Evolutionary conservation across 2,888 invertebrate genomes (phyloP), one percentile per base, ranked within the genome.

Genomic region (Aporophyla nigra): DNA sequence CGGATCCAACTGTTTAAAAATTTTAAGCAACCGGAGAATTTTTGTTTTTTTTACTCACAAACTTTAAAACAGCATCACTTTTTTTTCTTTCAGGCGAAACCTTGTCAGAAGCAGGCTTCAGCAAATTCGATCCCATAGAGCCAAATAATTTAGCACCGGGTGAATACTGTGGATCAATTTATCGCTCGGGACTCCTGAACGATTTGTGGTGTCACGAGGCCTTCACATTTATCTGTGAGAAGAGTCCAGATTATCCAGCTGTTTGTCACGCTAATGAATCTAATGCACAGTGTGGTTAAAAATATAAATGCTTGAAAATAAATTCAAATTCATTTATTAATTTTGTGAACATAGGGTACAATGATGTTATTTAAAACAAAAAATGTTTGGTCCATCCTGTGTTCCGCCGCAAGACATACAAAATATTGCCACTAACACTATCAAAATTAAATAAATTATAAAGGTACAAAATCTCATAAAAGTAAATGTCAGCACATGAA

Each of bases 81-180:
- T 49, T 54, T 54, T 51, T 10, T 5, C 0, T 82, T 84, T 4
- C 81, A 94, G 94, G 93, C 19, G 78, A 91, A 67, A 88, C 90
- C 0, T 74, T 94, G 0, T 16, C 71, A 2, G 83, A 88, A 24
- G 92, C 93, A 1, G 94, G 94, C 0, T 94, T 89, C 75, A 74
- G 72, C 58, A 88, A 86, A 40, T 94, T 93, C 85, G 65, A 76
- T 0, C 63, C 43, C 0, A 88, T 87, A 0, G 90, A 93, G 67
- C 93, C 93, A 0, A 90, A 92, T 69, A 91, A 93, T 51, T 49
- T 86, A 0, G 84, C 88, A 0, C 72, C 76, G 0, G 90, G 90
- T 0, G 90, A 93, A 77, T 91, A 24, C 74, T 94, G 93, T 61
- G 92, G 92, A 0, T 85, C 87, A 0, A 83, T 94, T 5, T 89